These are phyloP conservation scores for Meles meles DNA, from an alignment of 2,113 vertebrate genomes.

Conservation along the genomic window DNA sequence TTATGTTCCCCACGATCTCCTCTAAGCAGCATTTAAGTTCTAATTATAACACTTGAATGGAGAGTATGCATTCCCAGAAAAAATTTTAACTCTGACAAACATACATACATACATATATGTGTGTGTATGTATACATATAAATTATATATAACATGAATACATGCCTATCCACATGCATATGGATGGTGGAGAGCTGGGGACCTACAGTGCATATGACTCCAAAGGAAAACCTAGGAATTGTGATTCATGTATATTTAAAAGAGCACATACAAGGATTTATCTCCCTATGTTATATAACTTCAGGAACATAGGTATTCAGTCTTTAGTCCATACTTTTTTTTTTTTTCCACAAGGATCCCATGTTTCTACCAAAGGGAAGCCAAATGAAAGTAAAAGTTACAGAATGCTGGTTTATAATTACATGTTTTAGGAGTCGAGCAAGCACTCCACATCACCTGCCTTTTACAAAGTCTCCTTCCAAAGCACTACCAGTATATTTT, in stretches of 20 bases:
- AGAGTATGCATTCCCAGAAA: not conserved
- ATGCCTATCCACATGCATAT: not conserved
- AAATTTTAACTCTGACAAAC: not conserved
- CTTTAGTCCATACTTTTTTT: not conserved
- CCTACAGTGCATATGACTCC: not conserved
- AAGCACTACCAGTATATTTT: constrained; percentile 29
- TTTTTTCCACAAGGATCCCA: not conserved
- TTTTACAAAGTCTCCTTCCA: constrained; percentile 57
- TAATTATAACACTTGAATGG: not conserved
- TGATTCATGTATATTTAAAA: not conserved
- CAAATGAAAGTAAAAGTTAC: constrained; percentile 60
- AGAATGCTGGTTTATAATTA: constrained; percentile 54
- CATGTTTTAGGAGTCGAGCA: constrained; percentile 39
- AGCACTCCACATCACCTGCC: not conserved
- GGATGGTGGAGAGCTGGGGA: not conserved
- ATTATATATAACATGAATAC: not conserved
- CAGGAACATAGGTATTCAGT: not conserved
- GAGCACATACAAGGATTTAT: not conserved
- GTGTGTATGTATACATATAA: not conserved
- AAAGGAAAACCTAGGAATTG: not conserved
- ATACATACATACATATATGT: not conserved
- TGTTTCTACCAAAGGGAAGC: not conserved
- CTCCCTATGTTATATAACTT: not conserved
- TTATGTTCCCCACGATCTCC: not conserved
- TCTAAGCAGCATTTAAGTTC: not conserved